Base-by-base conservation (phyloP, 2,888 invertebrate genomes). In the Tenthredo scrophulariae region DNA sequence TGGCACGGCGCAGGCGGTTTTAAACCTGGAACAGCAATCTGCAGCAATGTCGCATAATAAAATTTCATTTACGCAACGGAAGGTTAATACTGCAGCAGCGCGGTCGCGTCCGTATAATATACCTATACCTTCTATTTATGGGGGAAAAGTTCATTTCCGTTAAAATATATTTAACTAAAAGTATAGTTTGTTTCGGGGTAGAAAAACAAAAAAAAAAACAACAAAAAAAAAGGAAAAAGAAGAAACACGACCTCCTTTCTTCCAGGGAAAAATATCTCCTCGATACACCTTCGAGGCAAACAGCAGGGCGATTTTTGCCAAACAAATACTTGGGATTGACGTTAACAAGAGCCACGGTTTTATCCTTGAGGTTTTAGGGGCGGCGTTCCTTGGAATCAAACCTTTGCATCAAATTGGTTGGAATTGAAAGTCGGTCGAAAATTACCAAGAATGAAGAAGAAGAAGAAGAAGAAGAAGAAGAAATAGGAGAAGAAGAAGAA, bases 41-140 rank as follows among this genome's bases (percentile, higher is more conserved):
- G 22, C 72, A 22, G 13, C 40, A 22, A 74, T 54, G 65, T 46
- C 67, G 67, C n/a, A 62, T 83, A 29, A 37, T 46, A 26, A 83
- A 83, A 83, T 83, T 83, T 46, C 67, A 83, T 83, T 83, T 83
- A 67, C 67, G 67, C 33, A 83, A 67, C 83, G 67, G 18, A 29
- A 37, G 22, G 58, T 58, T 58, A 80, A 50, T 26, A 18, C 37
- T 33, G 26, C 43, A 1, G 9, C 15, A 37, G 15, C 26, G 33
- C 9, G 15, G n/a, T n/a, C 5, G 75, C 13, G 7, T 40, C 33
- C 37, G n/a, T 37, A 33, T 33, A 33, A 67, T 67, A 67, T 18
- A 67, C 26, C 6, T 29, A 1, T 29, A 26, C 15, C 15, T 29
- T 29, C 7, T 54, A 5, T 54, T n/a, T n/a, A n/a, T 7, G n/a